Conservation (phyloP, 2,888 invertebrate species). For the Mythimna lalbum region DNA sequence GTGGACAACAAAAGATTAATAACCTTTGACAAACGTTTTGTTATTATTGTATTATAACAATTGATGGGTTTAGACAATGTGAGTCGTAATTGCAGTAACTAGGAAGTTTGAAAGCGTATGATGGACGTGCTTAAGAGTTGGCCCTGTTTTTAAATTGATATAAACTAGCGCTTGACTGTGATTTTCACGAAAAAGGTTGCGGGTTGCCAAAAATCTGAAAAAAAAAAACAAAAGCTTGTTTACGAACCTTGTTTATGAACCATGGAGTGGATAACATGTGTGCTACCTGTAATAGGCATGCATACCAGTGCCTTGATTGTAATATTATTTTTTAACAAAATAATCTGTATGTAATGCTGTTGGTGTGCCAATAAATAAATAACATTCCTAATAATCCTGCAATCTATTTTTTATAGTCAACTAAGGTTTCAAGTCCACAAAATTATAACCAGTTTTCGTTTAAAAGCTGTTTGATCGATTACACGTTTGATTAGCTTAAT, state of each 20-base stretch:
- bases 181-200: too few relatives aligned
- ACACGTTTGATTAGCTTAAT: background rate
- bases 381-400: background rate
- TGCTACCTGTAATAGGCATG: too few relatives aligned
- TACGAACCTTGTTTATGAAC: too few relatives aligned
- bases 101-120: constrained; percentile 6
- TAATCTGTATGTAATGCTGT: too few relatives aligned
- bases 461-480: background rate
- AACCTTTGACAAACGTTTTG: constrained; percentile 71
- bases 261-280: background rate
- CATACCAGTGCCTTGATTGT: too few relatives aligned
- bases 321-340: too few relatives aligned
- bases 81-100: background rate
- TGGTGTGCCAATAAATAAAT: too few relatives aligned
- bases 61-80: constrained; percentile 18
- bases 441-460: constrained; percentile 14
- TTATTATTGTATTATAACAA: constrained; percentile 50
- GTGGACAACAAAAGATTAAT: constrained; percentile 77
- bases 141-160: too few relatives aligned
- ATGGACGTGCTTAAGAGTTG: too few relatives aligned
- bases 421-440: background rate
- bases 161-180: too few relatives aligned
- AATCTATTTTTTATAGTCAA: background rate
- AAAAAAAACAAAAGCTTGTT: too few relatives aligned
- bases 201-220: too few relatives aligned